Evolutionary conservation across 2,113 vertebrate genomes (phyloP), one percentile per base, ranked within the genome.

Genomic region (Thunnus thynnus): DNA sequence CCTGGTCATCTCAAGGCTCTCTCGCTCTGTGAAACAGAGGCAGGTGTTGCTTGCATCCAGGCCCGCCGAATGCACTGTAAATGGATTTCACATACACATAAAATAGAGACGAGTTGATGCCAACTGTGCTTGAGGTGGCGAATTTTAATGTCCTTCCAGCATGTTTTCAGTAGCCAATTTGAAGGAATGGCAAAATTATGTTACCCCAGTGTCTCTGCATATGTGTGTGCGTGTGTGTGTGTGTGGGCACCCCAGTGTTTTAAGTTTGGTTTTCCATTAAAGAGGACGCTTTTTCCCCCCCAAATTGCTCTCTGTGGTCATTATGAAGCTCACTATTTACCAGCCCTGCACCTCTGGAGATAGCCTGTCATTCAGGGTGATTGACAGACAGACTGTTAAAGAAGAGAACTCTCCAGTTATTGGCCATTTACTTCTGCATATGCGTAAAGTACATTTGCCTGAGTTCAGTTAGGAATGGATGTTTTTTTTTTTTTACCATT

Each of bases 61-160:
- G 32, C 80, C 41, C 17, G 52, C 77, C 76, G 73, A 80, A 87
- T 83, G 65, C 77, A 83, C 82, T 84, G 62, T 77, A 80, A 91
- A 86, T 88, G 82, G 83, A 84, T 89, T 88, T 86, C 61, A 64
- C 72, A 70, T 79, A 76, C 63, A 65, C 80, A 66, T 36, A 60
- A 83, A 77, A 66, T 67, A 47, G 60, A 48, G 58, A 50, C 4
- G 41, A 78, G 41, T 51, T 18, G 75, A 78, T 80, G 81, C 73
- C 68, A 75, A 76, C 67, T 78, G 75, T 54, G 84, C 63, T 80
- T 5, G 12, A 55, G 56, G 66, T 75, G 51, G 51, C 48, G 71
- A 70, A 87, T 91, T 75, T 44, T 46, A 68, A 89, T 84, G 69
- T 72, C 60, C 61, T 60, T 65, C 44, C 78, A 57, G 80, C 70